Conservation (phyloP, 2,113 vertebrate species). For the Phainopepla nitens region DNA sequence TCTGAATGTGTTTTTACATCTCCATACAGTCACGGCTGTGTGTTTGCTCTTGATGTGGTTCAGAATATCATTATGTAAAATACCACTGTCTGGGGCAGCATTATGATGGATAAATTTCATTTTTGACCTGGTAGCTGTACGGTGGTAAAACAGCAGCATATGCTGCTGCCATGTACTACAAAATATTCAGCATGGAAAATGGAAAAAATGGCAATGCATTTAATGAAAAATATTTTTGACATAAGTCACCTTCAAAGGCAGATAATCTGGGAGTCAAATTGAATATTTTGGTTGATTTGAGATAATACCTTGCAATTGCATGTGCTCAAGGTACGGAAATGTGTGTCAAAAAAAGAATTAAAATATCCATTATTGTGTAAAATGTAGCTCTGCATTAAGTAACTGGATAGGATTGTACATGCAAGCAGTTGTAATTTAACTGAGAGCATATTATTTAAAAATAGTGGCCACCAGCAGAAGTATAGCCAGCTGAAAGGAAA, state of each 20-base stretch:
- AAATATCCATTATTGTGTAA: conserved; percentile 29
- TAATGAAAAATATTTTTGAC: conserved; percentile 14
- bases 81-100: not conserved
- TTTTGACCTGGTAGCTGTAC: not conserved
- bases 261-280: conserved; percentile 23
- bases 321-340: not conserved
- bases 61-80: conserved; percentile 46
- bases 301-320: conserved; percentile 40
- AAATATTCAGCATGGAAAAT: not conserved
- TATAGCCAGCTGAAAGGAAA: conserved; percentile 9
- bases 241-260: conserved; percentile 4
- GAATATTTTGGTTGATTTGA: not conserved
- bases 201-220: conserved; percentile 12
- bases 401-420: conserved; percentile 1
- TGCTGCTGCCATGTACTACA: not conserved
- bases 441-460: not conserved
- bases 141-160: not conserved
- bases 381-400: conserved; percentile 16
- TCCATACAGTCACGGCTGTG: not conserved
- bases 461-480: not conserved
- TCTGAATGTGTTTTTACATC: not conserved
- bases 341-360: not conserved
- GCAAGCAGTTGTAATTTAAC: not conserved
- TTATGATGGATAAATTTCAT: conserved; percentile 45
- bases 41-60: not conserved